Percentiles rank a stretch among this genome's conserved stretches.
Conservation (phyloP, 2,888 invertebrate genomes). For the Plusia festucae region DNA sequence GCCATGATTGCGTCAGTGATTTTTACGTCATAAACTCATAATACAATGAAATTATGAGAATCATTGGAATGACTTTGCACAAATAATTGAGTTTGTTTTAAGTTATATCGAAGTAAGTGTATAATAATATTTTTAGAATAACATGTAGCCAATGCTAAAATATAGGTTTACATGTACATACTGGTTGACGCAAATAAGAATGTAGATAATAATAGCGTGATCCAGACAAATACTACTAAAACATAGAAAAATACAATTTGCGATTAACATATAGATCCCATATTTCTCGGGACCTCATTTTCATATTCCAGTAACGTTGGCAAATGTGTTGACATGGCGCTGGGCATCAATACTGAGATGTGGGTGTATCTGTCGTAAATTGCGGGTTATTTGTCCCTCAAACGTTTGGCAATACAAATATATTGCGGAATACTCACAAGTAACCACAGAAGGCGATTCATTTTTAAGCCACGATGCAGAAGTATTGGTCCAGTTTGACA, state of each 20-base stretch:
- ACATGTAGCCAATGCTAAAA: too few relatives aligned
- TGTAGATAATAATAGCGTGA: not conserved
- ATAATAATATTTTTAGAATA: too few relatives aligned
- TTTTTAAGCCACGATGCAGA: not conserved
- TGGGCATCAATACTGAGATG: slow-evolving; percentile 29
- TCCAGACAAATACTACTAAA: not conserved
- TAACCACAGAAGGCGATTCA: slow-evolving; percentile 13
- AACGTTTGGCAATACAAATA: not conserved
- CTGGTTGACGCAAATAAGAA: too few relatives aligned
- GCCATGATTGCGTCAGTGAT: slow-evolving; percentile 29
- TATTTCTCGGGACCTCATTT: slow-evolving; percentile 13
- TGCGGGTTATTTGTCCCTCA: slow-evolving; percentile 28
- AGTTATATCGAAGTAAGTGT: too few relatives aligned
- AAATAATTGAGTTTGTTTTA: too few relatives aligned
- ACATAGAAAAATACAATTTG: not conserved
- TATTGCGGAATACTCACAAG: slow-evolving; percentile 14
- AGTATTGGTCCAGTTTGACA: too few relatives aligned
- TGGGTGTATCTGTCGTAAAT: slow-evolving; percentile 35
- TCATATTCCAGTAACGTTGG: slow-evolving; percentile 28
- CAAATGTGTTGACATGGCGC: slow-evolving; percentile 22
- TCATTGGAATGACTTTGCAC: too few relatives aligned
- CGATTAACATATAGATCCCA: slow-evolving; percentile 12
- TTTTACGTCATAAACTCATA: not conserved
- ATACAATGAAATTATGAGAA: slow-evolving; percentile 2
- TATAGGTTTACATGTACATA: too few relatives aligned